A percentile compares a stretch with the other conserved stretches of the same genome.
phyloP scores from a whole-genome alignment of 37 sponge, comb jelly and placozoan species.

The Diacarnus erythraeanus region DNA sequence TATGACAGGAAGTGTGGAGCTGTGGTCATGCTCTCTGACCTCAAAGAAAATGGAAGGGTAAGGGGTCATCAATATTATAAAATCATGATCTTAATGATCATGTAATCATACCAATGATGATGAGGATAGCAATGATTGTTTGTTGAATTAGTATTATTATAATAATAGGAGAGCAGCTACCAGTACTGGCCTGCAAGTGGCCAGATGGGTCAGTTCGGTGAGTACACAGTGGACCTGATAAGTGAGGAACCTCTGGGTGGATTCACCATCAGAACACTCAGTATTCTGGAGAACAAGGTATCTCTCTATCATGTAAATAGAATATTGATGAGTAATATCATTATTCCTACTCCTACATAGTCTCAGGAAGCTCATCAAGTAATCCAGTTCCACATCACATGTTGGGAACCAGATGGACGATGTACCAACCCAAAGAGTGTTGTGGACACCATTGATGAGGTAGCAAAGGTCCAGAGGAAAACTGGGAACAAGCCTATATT shows the following conservation, averaged over 20 bases:
- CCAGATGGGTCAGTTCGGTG: constrained; percentile 13
- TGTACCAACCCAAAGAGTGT: constrained; percentile 57
- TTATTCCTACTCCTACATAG: not conserved
- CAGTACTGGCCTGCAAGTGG: constrained; percentile 80
- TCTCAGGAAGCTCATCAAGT: constrained; percentile 48
- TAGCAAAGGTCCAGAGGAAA: constrained; percentile 70
- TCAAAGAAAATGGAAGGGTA: constrained; percentile 46
- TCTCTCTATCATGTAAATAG: not conserved
- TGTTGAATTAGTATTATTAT: no score
- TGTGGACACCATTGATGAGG: constrained; percentile 73
- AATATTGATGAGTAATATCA: no score
- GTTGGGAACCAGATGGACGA: constrained; percentile 69
- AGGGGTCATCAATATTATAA: not conserved
- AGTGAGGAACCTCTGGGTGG: constrained; percentile 27
- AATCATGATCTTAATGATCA: no score
- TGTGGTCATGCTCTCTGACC: constrained; percentile 56
- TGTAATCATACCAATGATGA: no score
- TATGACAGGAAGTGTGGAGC: constrained; percentile 42
- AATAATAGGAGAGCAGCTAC: constrained; percentile 15
- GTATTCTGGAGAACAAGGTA: constrained; percentile 37
- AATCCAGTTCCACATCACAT: constrained; percentile 75
- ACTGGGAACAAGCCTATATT: constrained; percentile 80
- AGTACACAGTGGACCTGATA: constrained; percentile 28
- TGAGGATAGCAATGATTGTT: no score
- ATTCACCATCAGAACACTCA: constrained; percentile 41